Base-by-base conservation (phyloP, 2,797 vertebrate species). In the Smutsia gigantea region DNA sequence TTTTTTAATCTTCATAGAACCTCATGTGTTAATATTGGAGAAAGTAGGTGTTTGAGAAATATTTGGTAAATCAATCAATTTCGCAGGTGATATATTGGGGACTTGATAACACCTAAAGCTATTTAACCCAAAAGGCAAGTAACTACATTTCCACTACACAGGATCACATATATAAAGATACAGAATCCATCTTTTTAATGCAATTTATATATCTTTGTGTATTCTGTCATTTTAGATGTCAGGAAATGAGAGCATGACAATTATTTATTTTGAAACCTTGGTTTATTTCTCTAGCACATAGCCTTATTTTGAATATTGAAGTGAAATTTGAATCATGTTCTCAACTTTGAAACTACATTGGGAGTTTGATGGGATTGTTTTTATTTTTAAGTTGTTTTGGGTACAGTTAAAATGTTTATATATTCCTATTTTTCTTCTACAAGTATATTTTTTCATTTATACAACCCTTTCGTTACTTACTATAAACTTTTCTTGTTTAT, bases 381-480 rank as follows among this genome's bases (percentile, higher is more conserved):
- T 8, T n/a, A 74, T n/a, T 64, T 87, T 57, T 59, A 61, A 66
- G 61, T 78, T 79, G 49, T 63, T 90, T 78, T 95, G 23, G 23
- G 25, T 78, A 34, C 8, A 42, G 77, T 74, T 87, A 75, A 95
- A 69, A 82, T 90, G 78, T 71, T 37, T 87, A 46, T 5, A 82
- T 8, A 49, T 81, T n/a, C 75, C 46, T 46, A 7, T 34, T 94
- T 90, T 59, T 21, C 8, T 74, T 75, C 23, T 55, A 37, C 11
- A 34, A 27, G 42, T 75, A 5, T 27, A 27, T 87, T 72, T 68
- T 91, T 66, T 59, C 10, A 74, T 14, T 2, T 53, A n/a, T 63
- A 81, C 37, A 90, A 53, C 19, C 19, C 10, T 64, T 93, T 83
- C 27, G 42, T 87, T 87, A 93, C 14, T 87, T 96, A 34, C 19